A percentile compares a stretch with the other conserved stretches of the same genome.
These are phyloP conservation scores for Noctua comes DNA, from an alignment of 2,888 invertebrate species.

Conservation along the genomic window DNA sequence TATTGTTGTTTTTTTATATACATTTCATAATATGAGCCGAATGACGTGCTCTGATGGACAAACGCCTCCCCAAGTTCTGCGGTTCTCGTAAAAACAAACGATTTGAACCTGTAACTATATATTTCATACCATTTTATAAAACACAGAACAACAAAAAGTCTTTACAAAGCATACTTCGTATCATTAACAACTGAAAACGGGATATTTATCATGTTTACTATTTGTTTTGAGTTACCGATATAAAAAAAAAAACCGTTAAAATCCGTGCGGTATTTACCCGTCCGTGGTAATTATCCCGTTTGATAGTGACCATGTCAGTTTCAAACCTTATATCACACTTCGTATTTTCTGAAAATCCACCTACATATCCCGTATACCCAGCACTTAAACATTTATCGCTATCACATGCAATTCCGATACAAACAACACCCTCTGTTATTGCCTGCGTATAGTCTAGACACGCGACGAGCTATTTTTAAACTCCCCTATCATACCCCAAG, in stretches of 20 bases:
- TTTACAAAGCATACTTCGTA: background rate
- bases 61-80: background rate
- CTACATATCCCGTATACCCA: too few relatives aligned
- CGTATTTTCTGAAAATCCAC: background rate
- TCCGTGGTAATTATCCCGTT: too few relatives aligned
- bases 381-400: background rate
- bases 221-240: too few relatives aligned
- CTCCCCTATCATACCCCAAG: slow-evolving; percentile 17
- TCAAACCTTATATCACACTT: background rate
- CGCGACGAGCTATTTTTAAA: slow-evolving; percentile 37
- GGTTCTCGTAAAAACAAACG: background rate
- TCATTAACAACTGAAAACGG: too few relatives aligned
- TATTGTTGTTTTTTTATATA: background rate
- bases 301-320: too few relatives aligned
- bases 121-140: background rate
- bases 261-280: too few relatives aligned
- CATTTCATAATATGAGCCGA: background rate
- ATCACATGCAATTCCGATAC: background rate
- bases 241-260: too few relatives aligned
- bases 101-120: background rate
- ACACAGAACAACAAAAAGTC: background rate
- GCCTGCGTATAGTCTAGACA: slow-evolving; percentile 57
- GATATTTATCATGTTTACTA: too few relatives aligned
- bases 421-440: slow-evolving; percentile 1
- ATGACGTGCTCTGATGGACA: background rate